Evolutionary conservation across 23 tunicate species (phyloP).

Genomic region (Styela clava): DNA sequence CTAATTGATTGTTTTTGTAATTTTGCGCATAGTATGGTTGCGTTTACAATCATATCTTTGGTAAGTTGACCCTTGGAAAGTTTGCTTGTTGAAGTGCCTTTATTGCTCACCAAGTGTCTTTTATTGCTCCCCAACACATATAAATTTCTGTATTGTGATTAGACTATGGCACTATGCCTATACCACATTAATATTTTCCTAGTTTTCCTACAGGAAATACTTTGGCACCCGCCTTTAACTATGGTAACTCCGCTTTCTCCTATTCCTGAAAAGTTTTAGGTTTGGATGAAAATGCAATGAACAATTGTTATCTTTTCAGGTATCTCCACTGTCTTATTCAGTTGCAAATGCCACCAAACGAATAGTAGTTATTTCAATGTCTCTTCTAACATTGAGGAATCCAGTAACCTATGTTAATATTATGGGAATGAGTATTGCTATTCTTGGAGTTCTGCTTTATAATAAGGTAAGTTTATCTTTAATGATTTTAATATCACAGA

Average conservation of each 20-base stretch:
- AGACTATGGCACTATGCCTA: no score
- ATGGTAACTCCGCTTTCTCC: no score
- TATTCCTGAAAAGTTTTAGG: no score
- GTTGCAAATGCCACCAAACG: conserved; percentile 96
- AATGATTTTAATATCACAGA: no score
- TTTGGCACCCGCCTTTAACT: no score
- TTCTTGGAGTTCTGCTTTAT: conserved; percentile 80
- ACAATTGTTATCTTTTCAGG: conserved; percentile 44
- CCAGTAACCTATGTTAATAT: conserved; percentile 72
- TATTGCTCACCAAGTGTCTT: neutral
- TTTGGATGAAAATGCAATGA: no score
- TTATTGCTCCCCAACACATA: no score
- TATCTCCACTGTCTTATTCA: conserved; percentile 83
- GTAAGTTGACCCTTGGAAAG: conserved; percentile 45
- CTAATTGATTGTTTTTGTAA: conserved; percentile 69
- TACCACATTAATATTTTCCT: no score
- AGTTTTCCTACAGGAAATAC: no score
- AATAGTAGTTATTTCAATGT: conserved; percentile 77
- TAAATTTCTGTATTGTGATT: no score
- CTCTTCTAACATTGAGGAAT: conserved; percentile 64
- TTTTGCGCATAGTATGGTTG: conserved; percentile 88
- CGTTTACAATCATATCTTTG: conserved; percentile 81
- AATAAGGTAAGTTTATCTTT: conserved; percentile 91
- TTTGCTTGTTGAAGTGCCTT: neutral
- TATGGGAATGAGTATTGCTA: conserved; percentile 82